Conservation (phyloP, 2,797 vertebrate genomes). For the Cheracebus regulus region DNA sequence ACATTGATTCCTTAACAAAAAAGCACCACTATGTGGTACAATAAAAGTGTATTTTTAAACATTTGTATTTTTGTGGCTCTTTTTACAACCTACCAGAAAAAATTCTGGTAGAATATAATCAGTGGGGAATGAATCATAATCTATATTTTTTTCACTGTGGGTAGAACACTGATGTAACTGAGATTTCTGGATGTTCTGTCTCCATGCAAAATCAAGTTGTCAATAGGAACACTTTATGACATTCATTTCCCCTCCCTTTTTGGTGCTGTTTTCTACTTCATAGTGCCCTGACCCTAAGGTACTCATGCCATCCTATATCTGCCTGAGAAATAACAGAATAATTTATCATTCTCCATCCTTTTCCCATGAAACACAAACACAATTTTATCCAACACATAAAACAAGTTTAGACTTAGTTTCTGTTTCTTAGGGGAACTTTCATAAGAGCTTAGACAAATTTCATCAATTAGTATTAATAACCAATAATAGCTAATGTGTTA, state of each 20-base stretch:
- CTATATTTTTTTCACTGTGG: background rate
- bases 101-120: background rate
- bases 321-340: background rate
- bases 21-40: background rate
- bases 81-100: background rate
- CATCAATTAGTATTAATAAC: background rate
- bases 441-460: background rate
- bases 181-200: background rate
- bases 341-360: background rate
- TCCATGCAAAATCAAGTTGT: background rate
- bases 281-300: too few relatives aligned
- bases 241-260: background rate
- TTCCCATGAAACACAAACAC: background rate
- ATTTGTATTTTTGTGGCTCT: background rate
- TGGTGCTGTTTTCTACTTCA: background rate
- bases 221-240: rapidly evolving
- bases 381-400: background rate
- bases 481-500: background rate
- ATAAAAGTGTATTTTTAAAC: background rate
- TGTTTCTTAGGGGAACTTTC: background rate
- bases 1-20: background rate
- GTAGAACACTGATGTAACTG: background rate
- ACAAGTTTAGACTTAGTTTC: background rate
- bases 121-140: background rate
- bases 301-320: background rate